Base-by-base conservation (phyloP, 2,113 vertebrate species). In the Erythrocercus mccallii region DNA sequence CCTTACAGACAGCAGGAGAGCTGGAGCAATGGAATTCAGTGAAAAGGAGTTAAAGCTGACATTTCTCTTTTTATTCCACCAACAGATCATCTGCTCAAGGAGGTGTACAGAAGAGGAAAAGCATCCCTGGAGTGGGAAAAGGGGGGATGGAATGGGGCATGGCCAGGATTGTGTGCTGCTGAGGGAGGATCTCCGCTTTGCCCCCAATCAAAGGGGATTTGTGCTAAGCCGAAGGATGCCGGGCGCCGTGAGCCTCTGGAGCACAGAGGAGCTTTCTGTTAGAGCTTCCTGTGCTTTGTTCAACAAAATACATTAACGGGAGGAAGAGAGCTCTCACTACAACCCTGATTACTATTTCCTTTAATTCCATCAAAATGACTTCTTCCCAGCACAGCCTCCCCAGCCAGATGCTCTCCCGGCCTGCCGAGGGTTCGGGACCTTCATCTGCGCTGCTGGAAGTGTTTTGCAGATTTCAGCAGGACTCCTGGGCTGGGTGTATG, bases 331-430 rank as follows among this genome's bases (percentile, higher is more conserved):
- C 91, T 92, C 30, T 77, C 84, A 57, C 81, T 81, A 86, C 88
- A 94, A 84, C 64, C 58, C 65, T 94, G 95, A 90, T 88, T 87
- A 91, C 88, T 86, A 88, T 91, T 95, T 95, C 95, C 97, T 92
- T 90, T 82, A 88, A 93, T 94, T 93, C 90, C 91, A 86, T 94
- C 95, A 85, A 92, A 93, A 88, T 61, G 28, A 83, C 82, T 87
- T 65, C 73, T 92, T 93, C 92, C 69, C 37, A 80, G 48, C 31
- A 45, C 68, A 48, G 65, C 65, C 77, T 90, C 88, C 86, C 64
- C 35, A 53, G 70, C 89, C 94, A 90, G 85, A 70, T 37, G 33
- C 68, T 54, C 57, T 40, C 85, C 35, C 38, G 18, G 84, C 73
- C 94, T 12, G 40, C 2, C 4, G 81, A 95, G 86, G 14, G 12